phyloP scores from a whole-genome alignment of 2,888 invertebrate genomes.

The Thumatha senex region DNA sequence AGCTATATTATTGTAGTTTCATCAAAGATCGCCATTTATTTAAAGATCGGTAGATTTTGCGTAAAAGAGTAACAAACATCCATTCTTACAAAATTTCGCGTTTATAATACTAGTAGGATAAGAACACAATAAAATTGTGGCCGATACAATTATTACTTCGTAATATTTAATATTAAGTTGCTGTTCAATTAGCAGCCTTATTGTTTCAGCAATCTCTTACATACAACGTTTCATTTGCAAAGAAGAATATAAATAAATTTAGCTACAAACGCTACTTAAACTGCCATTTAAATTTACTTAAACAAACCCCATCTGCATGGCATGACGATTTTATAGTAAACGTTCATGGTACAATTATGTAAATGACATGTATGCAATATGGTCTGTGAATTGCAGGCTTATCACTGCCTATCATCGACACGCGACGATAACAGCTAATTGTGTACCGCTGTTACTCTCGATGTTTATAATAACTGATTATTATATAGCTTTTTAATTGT shows the following conservation, averaged over 20 bases:
- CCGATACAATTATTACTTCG: no score
- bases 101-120: no score
- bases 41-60: no score
- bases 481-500: constrained; percentile 25
- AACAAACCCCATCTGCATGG: constrained; percentile 15
- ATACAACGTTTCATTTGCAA: not conserved
- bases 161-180: no score
- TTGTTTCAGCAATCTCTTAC: no score
- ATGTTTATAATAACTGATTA: constrained; percentile 44
- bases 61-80: no score
- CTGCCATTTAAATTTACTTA: not conserved
- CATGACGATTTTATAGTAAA: constrained; percentile 16
- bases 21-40: no score
- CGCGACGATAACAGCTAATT: constrained; percentile 63
- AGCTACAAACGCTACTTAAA: no score
- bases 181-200: no score
- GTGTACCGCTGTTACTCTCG: constrained; percentile 59
- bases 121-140: no score
- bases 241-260: not conserved
- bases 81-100: no score
- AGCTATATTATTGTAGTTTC: no score
- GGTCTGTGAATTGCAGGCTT: constrained; percentile 72
- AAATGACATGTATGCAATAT: constrained; percentile 79
- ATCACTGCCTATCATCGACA: constrained; percentile 67
- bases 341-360: constrained; percentile 71